A percentile compares a stretch with the other conserved stretches of the same genome.
These are phyloP conservation scores for Panagrolaimus sp. DNA, from an alignment of 1,140 invertebrate species.

Conservation along the genomic window DNA sequence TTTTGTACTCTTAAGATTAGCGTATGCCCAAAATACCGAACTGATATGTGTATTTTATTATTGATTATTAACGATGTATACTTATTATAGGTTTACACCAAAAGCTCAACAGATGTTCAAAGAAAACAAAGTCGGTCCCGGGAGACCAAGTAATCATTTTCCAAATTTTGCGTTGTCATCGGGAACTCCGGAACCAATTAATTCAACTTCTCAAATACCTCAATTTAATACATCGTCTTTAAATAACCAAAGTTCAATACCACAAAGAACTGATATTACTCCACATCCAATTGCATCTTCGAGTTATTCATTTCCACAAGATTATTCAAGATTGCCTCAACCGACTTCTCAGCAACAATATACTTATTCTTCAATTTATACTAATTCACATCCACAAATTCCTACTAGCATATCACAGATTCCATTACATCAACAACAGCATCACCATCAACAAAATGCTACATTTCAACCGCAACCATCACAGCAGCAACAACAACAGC, in stretches of 20 bases:
- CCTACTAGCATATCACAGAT: not conserved
- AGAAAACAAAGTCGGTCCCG: not conserved
- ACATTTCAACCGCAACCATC: not conserved
- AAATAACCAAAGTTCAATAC: not conserved
- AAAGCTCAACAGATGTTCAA: constrained; percentile 45
- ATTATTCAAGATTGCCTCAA: not conserved
- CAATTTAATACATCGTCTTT: not conserved
- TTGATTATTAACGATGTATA: not conserved
- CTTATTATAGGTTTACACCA: constrained; percentile 30
- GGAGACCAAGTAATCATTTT: constrained; percentile 8
- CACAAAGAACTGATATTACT: constrained; percentile 13
- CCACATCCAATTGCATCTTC: not conserved
- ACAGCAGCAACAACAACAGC: not conserved
- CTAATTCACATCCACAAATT: too few relatives aligned
- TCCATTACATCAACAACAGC: constrained; percentile 80
- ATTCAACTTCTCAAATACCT: not conserved
- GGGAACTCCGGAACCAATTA: not conserved
- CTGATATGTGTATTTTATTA: constrained; percentile 64
- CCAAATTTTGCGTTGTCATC: not conserved
- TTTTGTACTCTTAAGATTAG: too few relatives aligned
- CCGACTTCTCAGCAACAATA: not conserved
- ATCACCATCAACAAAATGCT: not conserved
- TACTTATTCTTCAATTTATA: not conserved
- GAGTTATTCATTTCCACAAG: constrained; percentile 10
- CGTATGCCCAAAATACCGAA: too few relatives aligned